Base-by-base conservation (phyloP, 2,888 invertebrate genomes). In the Ochropacha duplaris region DNA sequence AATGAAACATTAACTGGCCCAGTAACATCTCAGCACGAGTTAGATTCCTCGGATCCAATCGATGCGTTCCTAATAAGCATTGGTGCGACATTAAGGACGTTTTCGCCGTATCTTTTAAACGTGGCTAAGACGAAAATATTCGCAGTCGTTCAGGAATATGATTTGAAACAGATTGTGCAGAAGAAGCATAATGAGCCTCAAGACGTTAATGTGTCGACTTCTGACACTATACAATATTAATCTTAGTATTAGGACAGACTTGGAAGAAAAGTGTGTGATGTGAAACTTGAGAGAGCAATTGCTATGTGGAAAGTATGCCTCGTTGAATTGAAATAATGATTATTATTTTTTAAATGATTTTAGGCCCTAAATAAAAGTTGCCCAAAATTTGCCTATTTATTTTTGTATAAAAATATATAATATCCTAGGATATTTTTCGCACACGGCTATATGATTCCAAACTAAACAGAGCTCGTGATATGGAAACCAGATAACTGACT, bases 71-170 rank as follows among this genome's bases (percentile, higher is more conserved):
- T 92, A 4, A 58, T 88, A 8, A 90, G 90, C 58, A 88, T 93
- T 2, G 90, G 90, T 0, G 83, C 91, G 0, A 91, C 90, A 0
- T 63, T 92, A 5, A 92, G 86, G 61, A 83, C 86, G 0, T 92
- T 93, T 61, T 81, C 88, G 0, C 88, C 92, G 0, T 93, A 92
- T 64, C 90, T 92, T 58, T 72, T 92, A 55, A 92, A 93, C 66
- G 62, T 92, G 34, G 92, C 93, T 0, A 93, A 93, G 59, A 90
- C 83, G 66, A 88, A 93, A 73, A 93, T 93, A 65, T 93, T 93
- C 56, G 71, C 86, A 0, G 81, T 92, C 0, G 93, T 93, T 0
- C 93, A 92, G 63, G 91, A 93, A 60, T 89, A 90, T 51, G 93
- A 93, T 64, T 72, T 92, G 57, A 86, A 90, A 57, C 92, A 92